These are phyloP conservation scores for Halocaridina rubra DNA, from an alignment of 2,888 invertebrate species.

Conservation along the genomic window DNA sequence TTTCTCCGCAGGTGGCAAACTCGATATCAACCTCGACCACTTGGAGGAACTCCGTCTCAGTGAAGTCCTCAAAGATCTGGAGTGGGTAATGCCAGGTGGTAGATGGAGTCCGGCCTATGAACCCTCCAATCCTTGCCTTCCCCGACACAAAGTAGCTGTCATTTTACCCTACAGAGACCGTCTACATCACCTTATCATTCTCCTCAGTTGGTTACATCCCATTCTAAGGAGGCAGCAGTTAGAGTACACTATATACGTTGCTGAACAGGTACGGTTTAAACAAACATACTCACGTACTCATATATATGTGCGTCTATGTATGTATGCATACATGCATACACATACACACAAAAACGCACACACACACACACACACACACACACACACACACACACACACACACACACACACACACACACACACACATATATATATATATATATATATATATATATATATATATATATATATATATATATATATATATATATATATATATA, in stretches of 20 bases:
- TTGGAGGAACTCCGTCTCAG: constrained; percentile 14
- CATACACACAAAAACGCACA: no score
- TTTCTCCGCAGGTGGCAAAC: constrained; percentile 38
- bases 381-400: neutral
- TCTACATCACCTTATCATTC: constrained; percentile 69
- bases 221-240: constrained; percentile 77
- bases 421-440: neutral
- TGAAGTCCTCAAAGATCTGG: constrained; percentile 31
- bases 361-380: neutral
- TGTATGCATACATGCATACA: no score
- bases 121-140: constrained; percentile 71
- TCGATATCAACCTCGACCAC: constrained; percentile 28
- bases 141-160: constrained; percentile 89
- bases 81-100: constrained; percentile 57
- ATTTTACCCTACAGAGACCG: constrained; percentile 92
- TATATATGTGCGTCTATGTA: no score
- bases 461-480: neutral
- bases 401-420: constrained; percentile 1
- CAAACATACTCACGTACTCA: constrained; percentile 53
- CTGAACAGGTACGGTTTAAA: constrained; percentile 84
- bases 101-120: constrained; percentile 52
- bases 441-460: neutral
- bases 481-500: neutral
- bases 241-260: constrained; percentile 92
- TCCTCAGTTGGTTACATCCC: constrained; percentile 50